Evolutionary conservation across 1,140 invertebrate genomes (phyloP), one percentile per base, ranked within the genome.

Genomic region (Whitmania pigra): DNA sequence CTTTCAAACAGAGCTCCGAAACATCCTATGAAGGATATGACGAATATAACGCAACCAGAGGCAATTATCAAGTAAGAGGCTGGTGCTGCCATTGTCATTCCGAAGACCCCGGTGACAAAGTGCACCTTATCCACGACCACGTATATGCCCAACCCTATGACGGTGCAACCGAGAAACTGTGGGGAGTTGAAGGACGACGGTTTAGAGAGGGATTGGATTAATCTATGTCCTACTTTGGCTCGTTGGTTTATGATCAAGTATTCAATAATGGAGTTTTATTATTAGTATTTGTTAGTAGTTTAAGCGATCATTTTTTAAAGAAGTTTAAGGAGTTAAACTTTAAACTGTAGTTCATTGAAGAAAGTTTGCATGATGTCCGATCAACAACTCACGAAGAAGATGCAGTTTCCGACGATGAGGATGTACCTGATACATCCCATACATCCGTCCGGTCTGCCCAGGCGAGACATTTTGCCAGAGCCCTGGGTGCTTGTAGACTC

Each of bases 161-260:
- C 53, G 36, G 69, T 70, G 43, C 69, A 70, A 70, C 69, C 69
- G 36, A 72, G 36, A 43, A 68, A 22, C 71, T 72, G n/a, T 18
- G 55, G 31, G 31, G 13, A 53, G 67, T 49, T 49, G 5, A 49
- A 31, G 17, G 53, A 25, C 27, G 69, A 54, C 15, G 69, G 57
- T 22, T 25, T 31, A 63, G 18, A 25, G 57, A 63, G 29, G 22
- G 57, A 7, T 25, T 25, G 57, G 57, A 17, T 63, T 13, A 18
- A 63, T 63, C 22, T 13, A 2, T 63, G 57, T 7, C 43, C 43
- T 49, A 49, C 0, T 17, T 0, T 4, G 43, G n/a, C n/a, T n/a
- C 15, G 5, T 49, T 49, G 43, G 43, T 17, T 17, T 49, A 49
- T 49, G 43, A 49, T 0, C 43, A 13, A 11, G 15, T 36, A 36